Percentiles rank a stretch among this genome's conserved stretches.
phyloP scores from a whole-genome alignment of 2,888 invertebrate genomes.

The Leptinotarsa tumamoca region DNA sequence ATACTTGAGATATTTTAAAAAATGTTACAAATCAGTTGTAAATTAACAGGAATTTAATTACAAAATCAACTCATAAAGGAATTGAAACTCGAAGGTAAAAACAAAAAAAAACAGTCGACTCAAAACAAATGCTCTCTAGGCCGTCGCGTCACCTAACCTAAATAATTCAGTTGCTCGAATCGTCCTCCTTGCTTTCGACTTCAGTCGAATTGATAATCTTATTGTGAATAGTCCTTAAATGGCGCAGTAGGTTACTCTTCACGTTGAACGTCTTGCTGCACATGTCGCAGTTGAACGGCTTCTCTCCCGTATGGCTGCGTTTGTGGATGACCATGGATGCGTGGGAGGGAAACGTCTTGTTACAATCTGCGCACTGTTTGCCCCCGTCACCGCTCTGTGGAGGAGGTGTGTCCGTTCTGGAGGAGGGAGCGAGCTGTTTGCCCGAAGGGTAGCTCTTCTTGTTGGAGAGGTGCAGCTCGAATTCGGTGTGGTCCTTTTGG shows the following conservation, averaged over 20 bases:
- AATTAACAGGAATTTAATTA: too few species aligned
- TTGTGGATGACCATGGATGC: conserved; percentile 84
- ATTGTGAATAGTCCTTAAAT: conserved; percentile 81
- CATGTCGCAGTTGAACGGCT: conserved; percentile 79
- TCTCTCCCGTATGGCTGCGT: conserved; percentile 80
- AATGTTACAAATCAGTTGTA: too few species aligned
- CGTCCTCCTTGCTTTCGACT: conserved; percentile 46
- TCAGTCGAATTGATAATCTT: conserved; percentile 70
- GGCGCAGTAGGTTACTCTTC: conserved; percentile 80
- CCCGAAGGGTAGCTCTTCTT: conserved; percentile 59
- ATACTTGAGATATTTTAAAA: too few species aligned
- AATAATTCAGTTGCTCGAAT: conserved; percentile 2
- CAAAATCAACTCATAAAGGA: too few species aligned
- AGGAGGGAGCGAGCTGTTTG: not conserved
- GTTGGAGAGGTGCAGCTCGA: conserved; percentile 82
- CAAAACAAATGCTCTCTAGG: too few species aligned
- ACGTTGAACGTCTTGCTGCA: conserved; percentile 85
- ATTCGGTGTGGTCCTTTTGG: conserved; percentile 85
- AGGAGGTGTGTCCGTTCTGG: not conserved
- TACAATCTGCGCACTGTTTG: conserved; percentile 77
- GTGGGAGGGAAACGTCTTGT: conserved; percentile 81
- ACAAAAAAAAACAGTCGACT: too few species aligned
- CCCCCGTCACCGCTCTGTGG: conserved; percentile 59
- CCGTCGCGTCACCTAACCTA: too few species aligned
- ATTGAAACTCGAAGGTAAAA: too few species aligned